Conservation (phyloP, 2,797 vertebrate genomes). For the Naso thynnoides region DNA sequence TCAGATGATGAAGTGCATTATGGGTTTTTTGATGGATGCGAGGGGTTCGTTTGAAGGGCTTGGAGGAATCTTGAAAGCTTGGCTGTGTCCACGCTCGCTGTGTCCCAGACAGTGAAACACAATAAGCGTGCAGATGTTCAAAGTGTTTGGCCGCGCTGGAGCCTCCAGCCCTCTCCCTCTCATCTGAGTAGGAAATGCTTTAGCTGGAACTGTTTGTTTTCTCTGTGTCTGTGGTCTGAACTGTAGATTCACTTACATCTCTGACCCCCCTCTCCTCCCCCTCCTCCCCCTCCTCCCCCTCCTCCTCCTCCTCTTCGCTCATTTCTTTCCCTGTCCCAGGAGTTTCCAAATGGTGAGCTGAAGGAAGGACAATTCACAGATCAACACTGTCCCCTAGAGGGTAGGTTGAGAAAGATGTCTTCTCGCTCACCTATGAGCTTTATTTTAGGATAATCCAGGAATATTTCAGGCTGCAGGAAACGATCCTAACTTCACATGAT, state of each 20-base stretch:
- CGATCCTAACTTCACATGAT: background rate
- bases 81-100: slow-evolving; percentile 59
- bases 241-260: slow-evolving; percentile 82
- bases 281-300: slow-evolving; percentile 18
- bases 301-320: too few species aligned
- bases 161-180: slow-evolving; percentile 71
- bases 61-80: slow-evolving; percentile 75
- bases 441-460: background rate
- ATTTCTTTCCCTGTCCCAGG: slow-evolving; percentile 70
- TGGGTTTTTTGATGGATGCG: slow-evolving; percentile 70
- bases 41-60: slow-evolving; percentile 69
- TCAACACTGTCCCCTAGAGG: slow-evolving; percentile 87
- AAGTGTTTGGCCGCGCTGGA: slow-evolving; percentile 74
- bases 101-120: slow-evolving; percentile 80
- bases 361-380: slow-evolving; percentile 80
- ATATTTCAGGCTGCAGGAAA: background rate
- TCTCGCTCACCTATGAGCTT: slow-evolving; percentile 8
- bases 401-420: slow-evolving; percentile 73
- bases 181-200: slow-evolving; percentile 84
- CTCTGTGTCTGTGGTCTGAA: slow-evolving; percentile 82
- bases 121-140: slow-evolving; percentile 84
- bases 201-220: slow-evolving; percentile 84
- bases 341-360: slow-evolving; percentile 75
- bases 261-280: slow-evolving; percentile 32
- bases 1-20: slow-evolving; percentile 73